These are phyloP conservation scores for Diploptera punctata DNA, from an alignment of 2,888 invertebrate genomes.

Conservation along the genomic window DNA sequence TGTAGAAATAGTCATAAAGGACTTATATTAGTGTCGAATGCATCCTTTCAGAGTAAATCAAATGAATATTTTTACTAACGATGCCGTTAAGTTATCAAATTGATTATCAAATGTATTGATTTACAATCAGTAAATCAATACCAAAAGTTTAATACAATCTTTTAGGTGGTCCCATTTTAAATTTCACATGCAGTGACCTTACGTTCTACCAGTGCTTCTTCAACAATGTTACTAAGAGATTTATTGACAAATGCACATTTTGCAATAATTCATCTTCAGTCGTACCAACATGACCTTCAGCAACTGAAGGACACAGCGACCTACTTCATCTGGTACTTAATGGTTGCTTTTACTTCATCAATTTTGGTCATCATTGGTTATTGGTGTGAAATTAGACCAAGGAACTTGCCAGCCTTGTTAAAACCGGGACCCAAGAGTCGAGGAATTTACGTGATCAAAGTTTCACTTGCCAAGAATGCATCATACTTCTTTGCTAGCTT, in stretches of 20 bases:
- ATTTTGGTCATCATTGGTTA: conserved; percentile 96
- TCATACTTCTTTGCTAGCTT: conserved; percentile 93
- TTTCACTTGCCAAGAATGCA: conserved; percentile 98
- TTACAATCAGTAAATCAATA: too few species aligned
- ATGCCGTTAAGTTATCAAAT: too few species aligned
- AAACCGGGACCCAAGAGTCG: conserved; percentile 97
- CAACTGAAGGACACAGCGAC: conserved; percentile 98
- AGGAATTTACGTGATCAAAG: conserved; percentile 99
- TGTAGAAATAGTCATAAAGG: too few species aligned
- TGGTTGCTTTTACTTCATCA: conserved; percentile 98
- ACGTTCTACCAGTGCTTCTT: conserved; percentile 99
- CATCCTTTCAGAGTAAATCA: too few species aligned
- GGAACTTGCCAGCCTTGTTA: conserved; percentile 99
- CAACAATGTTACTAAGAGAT: conserved; percentile 97
- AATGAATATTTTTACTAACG: too few species aligned
- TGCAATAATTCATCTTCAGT: conserved; percentile 93
- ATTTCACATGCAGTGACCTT: conserved; percentile 96
- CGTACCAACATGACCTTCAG: conserved; percentile 98
- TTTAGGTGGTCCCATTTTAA: conserved; percentile 98
- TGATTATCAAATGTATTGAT: too few species aligned
- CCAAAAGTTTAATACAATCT: conserved; percentile 79
- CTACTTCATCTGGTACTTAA: conserved; percentile 99
- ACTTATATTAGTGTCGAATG: too few species aligned
- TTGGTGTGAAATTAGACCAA: conserved; percentile 95
- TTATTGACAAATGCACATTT: conserved; percentile 96